Percentiles rank a stretch among this genome's conserved stretches.
These are phyloP conservation scores for Griposia aprilina DNA, from an alignment of 2,888 invertebrate genomes.

Conservation along the genomic window DNA sequence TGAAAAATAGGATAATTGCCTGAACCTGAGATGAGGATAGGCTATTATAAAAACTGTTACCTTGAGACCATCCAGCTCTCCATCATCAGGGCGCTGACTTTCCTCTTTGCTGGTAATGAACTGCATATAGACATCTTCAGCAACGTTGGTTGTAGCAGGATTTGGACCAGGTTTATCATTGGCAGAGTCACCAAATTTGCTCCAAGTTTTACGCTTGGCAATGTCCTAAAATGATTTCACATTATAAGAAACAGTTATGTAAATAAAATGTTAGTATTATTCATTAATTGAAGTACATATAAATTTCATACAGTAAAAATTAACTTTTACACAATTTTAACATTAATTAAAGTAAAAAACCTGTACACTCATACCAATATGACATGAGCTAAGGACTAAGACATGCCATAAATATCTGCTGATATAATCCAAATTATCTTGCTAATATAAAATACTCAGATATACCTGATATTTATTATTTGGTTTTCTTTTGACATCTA, in stretches of 20 bases:
- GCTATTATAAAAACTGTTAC: slow-evolving; percentile 67
- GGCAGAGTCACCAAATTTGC: slow-evolving; percentile 98
- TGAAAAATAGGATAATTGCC: not conserved
- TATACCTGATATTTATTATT: slow-evolving; percentile 1
- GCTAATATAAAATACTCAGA: not conserved
- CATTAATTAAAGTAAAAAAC: too few relatives aligned
- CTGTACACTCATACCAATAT: not conserved
- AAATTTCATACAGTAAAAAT: not conserved
- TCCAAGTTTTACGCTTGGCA: slow-evolving; percentile 98
- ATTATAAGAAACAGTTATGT: not conserved
- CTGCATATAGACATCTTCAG: slow-evolving; percentile 99
- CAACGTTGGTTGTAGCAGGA: slow-evolving; percentile 98
- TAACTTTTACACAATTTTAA: too few relatives aligned
- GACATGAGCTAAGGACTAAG: not conserved
- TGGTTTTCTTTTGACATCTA: not conserved
- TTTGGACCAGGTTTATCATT: slow-evolving; percentile 99
- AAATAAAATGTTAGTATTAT: not conserved
- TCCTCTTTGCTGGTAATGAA: slow-evolving; percentile 97
- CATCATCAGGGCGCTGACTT: slow-evolving; percentile 96
- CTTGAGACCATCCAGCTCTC: slow-evolving; percentile 95
- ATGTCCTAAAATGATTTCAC: slow-evolving; percentile 91
- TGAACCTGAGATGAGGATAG: not conserved
- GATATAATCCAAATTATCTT: slow-evolving; percentile 21
- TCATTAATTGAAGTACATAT: not conserved
- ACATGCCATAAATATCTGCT: slow-evolving; percentile 5